phyloP scores from a whole-genome alignment of 2,888 invertebrate genomes.

The Phengaris alcon region DNA sequence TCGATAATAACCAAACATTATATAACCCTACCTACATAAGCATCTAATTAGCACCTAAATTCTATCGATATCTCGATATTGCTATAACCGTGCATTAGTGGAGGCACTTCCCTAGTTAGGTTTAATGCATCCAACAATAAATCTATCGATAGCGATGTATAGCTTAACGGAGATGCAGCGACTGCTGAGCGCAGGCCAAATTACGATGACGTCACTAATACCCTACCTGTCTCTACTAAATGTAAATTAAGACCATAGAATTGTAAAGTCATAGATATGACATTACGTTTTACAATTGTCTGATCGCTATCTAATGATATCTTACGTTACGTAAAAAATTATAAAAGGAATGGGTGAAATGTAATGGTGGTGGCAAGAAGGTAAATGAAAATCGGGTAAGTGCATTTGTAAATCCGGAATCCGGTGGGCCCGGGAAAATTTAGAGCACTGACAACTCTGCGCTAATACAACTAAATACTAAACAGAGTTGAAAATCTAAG shows the following conservation, averaged over 20 bases:
- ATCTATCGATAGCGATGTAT: conserved; percentile 10
- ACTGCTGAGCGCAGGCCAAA: conserved; percentile 31
- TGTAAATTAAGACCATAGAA: conserved; percentile 34
- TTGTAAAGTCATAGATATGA: not conserved
- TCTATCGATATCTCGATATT: not conserved
- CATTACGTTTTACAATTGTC: not conserved
- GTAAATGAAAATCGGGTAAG: too few species aligned
- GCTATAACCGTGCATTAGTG: conserved; percentile 14
- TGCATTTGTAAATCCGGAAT: too few species aligned
- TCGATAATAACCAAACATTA: not conserved
- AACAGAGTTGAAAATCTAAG: too few species aligned
- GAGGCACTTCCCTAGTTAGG: not conserved
- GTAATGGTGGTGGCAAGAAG: too few species aligned
- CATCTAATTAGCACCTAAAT: not conserved
- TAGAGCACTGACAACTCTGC: too few species aligned
- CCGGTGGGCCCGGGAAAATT: too few species aligned
- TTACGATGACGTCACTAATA: conserved; percentile 36
- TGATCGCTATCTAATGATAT: too few species aligned
- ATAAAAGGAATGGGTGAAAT: too few species aligned
- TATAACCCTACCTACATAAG: not conserved
- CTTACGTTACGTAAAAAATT: too few species aligned
- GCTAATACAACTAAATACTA: too few species aligned
- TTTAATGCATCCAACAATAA: conserved; percentile 30
- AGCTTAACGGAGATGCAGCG: conserved; percentile 32
- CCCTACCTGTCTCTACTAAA: conserved; percentile 35